These are phyloP conservation scores for Bufotes viridis DNA, from an alignment of 2,797 vertebrate genomes.

Conservation along the genomic window DNA sequence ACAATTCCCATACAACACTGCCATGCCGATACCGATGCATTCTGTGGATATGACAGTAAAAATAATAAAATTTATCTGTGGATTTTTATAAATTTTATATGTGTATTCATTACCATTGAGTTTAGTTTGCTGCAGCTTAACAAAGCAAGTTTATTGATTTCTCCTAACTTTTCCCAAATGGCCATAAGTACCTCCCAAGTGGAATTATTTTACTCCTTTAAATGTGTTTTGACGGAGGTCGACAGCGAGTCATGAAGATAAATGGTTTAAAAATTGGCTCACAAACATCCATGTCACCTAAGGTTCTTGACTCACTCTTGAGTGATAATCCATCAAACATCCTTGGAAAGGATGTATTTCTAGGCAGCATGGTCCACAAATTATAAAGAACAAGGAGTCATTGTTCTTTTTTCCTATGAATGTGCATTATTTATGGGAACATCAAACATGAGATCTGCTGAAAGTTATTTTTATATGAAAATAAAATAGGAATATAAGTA, in stretches of 20 bases:
- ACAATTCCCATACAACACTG: not conserved
- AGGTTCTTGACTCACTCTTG: slow-evolving; percentile 33
- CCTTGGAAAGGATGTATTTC: slow-evolving; percentile 26
- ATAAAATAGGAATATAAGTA: not conserved
- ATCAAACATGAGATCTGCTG: slow-evolving; percentile 4
- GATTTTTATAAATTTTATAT: not conserved
- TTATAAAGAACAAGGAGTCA: not conserved
- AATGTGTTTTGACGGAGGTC: slow-evolving; percentile 49
- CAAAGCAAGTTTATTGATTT: slow-evolving; percentile 5
- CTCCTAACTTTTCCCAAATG: slow-evolving; percentile 15
- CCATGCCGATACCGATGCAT: not conserved
- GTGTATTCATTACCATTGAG: not conserved
- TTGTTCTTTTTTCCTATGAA: not conserved
- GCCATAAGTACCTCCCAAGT: slow-evolving; percentile 31
- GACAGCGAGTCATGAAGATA: slow-evolving; percentile 36
- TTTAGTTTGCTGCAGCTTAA: not conserved
- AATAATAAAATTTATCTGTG: not conserved
- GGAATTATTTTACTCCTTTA: slow-evolving; percentile 25
- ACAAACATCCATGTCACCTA: slow-evolving; percentile 35
- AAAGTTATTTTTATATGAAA: slow-evolving; percentile 17
- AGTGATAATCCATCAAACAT: slow-evolving; percentile 46
- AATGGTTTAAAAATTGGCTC: slow-evolving; percentile 36
- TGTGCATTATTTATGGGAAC: slow-evolving; percentile 30
- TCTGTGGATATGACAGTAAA: not conserved
- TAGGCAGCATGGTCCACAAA: slow-evolving; percentile 6